phyloP scores from a whole-genome alignment of 2,888 invertebrate genomes.

The Seira ritae region DNA sequence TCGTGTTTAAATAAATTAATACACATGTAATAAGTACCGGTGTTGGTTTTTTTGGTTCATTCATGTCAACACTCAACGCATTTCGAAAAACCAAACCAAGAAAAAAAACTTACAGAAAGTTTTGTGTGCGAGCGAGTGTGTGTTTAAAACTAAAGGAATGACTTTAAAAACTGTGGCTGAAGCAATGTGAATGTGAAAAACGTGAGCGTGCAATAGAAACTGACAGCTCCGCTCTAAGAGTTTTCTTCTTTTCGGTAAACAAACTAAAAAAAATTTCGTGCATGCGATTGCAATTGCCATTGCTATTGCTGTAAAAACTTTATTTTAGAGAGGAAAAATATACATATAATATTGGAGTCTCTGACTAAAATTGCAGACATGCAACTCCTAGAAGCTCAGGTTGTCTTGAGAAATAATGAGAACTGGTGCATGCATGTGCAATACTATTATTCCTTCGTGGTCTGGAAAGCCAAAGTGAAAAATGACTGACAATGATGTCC shows the following conservation, averaged over 20 bases:
- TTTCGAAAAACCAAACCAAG: no score
- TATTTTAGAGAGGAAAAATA: neutral
- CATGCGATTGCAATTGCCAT: no score
- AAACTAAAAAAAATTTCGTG: no score
- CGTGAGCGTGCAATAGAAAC: constrained; percentile 23
- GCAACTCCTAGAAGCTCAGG: no score
- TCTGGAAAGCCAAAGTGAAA: constrained; percentile 16
- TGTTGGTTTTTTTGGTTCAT: no score
- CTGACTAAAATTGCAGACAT: neutral
- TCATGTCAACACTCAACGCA: constrained; percentile 36
- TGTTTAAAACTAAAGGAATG: neutral
- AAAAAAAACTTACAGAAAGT: neutral
- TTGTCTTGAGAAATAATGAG: no score
- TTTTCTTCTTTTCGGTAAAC: no score
- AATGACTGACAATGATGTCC: constrained; percentile 45
- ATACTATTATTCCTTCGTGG: constrained; percentile 23
- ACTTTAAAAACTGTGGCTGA: neutral
- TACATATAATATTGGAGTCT: neutral
- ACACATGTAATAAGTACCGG: constrained; percentile 50
- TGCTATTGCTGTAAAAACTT: neutral
- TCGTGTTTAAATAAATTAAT: constrained; percentile 49
- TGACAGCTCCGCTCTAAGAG: neutral
- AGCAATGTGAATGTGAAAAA: constrained; percentile 19
- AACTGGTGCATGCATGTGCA: constrained; percentile 21
- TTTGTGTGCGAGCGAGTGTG: no score